phyloP scores from a whole-genome alignment of 2,888 invertebrate genomes.

The Pterobdella sp. region DNA sequence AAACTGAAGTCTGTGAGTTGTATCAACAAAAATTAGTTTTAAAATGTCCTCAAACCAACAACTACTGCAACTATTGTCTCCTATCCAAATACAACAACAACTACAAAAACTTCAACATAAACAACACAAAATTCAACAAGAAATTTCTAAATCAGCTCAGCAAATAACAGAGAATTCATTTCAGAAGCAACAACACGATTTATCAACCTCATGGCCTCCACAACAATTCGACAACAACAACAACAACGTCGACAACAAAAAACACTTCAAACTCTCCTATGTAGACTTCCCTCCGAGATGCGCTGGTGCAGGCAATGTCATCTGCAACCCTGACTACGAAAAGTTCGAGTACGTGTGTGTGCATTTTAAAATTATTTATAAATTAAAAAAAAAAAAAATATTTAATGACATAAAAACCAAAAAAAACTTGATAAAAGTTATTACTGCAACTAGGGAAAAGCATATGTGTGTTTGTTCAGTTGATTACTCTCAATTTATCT shows the following conservation, averaged over 20 bases:
- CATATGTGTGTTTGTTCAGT: too few relatives aligned
- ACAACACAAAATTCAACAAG: slow-evolving; percentile 5
- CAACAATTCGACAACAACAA: slow-evolving; percentile 11
- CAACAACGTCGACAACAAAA: slow-evolving; percentile 19
- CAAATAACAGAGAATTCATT: background rate
- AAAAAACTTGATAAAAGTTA: too few relatives aligned
- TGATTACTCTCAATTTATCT: too few relatives aligned
- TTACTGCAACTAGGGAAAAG: too few relatives aligned
- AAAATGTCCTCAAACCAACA: slow-evolving; percentile 22
- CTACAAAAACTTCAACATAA: slow-evolving; percentile 19
- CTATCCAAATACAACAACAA: slow-evolving; percentile 20
- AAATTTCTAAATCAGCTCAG: background rate
- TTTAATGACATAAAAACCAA: too few relatives aligned
- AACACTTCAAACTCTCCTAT: slow-evolving; percentile 37
- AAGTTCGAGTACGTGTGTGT: slow-evolving; percentile 38
- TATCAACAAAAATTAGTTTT: background rate
- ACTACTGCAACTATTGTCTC: slow-evolving; percentile 23
- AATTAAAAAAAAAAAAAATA: background rate
- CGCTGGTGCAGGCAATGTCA: slow-evolving; percentile 39
- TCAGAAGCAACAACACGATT: background rate
- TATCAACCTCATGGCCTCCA: background rate
- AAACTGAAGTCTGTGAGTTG: too few relatives aligned
- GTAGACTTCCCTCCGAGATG: slow-evolving; percentile 40
- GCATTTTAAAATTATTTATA: background rate
- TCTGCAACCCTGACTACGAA: slow-evolving; percentile 39